phyloP scores from a whole-genome alignment of 2,113 vertebrate genomes.

The Chrysemys picta region DNA sequence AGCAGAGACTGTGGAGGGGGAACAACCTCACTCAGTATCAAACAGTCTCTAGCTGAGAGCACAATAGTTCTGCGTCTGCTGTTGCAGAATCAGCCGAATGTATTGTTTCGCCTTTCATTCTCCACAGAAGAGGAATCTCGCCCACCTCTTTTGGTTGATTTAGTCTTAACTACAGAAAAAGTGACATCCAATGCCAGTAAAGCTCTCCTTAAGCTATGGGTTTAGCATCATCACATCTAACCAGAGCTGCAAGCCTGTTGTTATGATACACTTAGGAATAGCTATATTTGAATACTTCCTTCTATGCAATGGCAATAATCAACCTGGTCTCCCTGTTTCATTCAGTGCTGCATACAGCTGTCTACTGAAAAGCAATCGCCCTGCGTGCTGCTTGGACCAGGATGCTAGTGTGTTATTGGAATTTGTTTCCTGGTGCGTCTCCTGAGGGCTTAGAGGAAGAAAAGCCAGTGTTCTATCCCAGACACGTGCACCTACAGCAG shows the following conservation, averaged over 20 bases:
- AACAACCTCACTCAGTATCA: not conserved
- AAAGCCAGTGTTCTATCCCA: conserved; percentile 54
- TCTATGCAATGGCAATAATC: not conserved
- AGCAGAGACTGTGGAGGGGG: not conserved
- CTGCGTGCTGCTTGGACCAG: conserved; percentile 1
- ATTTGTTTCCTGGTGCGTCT: conserved; percentile 52
- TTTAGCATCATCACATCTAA: not conserved
- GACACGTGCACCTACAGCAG: conserved; percentile 77
- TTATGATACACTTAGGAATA: not conserved
- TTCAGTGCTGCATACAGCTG: conserved; percentile 21
- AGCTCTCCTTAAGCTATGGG: not conserved
- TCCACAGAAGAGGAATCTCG: fast-evolving
- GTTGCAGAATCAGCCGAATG: fast-evolving
- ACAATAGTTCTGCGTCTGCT: not conserved
- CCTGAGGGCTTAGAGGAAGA: conserved; percentile 41
- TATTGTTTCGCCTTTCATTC: not conserved
- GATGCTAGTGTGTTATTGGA: conserved; percentile 38
- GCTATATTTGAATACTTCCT: not conserved
- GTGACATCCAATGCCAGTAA: not conserved
- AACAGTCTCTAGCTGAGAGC: not conserved
- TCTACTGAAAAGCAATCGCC: conserved; percentile 19
- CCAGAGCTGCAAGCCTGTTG: not conserved
- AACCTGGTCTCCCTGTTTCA: not conserved
- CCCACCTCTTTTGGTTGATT: fast-evolving
- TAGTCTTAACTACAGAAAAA: not conserved